These are phyloP conservation scores for Drosophila ironensis DNA, from an alignment of 1,140 invertebrate species.

Conservation along the genomic window DNA sequence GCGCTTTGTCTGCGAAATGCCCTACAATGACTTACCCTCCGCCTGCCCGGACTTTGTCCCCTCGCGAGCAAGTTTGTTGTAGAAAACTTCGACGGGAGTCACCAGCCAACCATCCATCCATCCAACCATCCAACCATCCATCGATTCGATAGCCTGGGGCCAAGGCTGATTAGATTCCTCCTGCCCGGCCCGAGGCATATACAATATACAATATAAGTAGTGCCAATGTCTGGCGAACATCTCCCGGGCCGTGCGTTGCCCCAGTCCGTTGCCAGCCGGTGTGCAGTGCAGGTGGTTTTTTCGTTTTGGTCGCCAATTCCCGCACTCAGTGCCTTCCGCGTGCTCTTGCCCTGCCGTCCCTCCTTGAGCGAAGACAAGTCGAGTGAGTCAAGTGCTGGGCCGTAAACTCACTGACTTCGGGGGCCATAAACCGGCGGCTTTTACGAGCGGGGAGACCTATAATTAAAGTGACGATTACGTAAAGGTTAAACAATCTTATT, in stretches of 20 bases:
- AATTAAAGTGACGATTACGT: constrained; percentile 36
- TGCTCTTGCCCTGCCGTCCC: too few species aligned
- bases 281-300: constrained; percentile 17
- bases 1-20: constrained; percentile 1
- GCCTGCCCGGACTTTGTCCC: constrained; percentile 27
- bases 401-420: background rate
- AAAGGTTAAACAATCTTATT: constrained; percentile 11
- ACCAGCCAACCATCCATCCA: too few species aligned
- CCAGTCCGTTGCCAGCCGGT: constrained; percentile 34
- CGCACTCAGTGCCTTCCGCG: too few species aligned
- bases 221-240: constrained; percentile 25
- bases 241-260: constrained; percentile 1
- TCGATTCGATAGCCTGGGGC: constrained; percentile 20
- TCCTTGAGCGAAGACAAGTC: too few species aligned
- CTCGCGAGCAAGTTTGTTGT: background rate
- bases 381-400: constrained; percentile 7
- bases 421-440: background rate
- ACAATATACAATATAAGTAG: too few species aligned
- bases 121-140: too few species aligned
- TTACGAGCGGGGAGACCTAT: constrained; percentile 14
- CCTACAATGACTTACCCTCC: constrained; percentile 19
- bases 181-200: too few species aligned
- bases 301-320: constrained; percentile 4
- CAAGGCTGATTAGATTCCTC: constrained; percentile 33
- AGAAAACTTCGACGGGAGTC: constrained; percentile 2